phyloP scores from a whole-genome alignment of 2,797 vertebrate genomes.

The Fistularia commersonii region DNA sequence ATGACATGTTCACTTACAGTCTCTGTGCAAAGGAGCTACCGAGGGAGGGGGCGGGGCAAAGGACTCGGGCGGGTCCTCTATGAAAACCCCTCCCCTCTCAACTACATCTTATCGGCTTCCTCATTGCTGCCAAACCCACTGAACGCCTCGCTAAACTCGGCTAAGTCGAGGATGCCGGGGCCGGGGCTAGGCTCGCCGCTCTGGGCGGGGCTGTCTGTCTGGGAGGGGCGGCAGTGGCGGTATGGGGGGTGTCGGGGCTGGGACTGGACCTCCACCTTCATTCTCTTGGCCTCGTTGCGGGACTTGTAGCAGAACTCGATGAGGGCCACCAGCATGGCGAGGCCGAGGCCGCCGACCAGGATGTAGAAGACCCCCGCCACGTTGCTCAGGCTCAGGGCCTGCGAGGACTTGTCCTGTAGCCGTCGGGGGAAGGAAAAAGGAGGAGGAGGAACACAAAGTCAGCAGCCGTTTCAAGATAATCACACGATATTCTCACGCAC shows the following conservation, averaged over 20 bases:
- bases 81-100: slow-evolving; percentile 38
- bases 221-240: slow-evolving; percentile 45
- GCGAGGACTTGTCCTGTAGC: slow-evolving; percentile 89
- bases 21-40: slow-evolving; percentile 43
- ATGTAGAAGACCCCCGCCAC: slow-evolving; percentile 99
- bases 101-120: slow-evolving; percentile 75
- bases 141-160: slow-evolving; percentile 92
- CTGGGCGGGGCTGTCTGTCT: slow-evolving; percentile 34
- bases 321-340: slow-evolving; percentile 98
- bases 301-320: slow-evolving; percentile 99
- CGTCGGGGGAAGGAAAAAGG: slow-evolving; percentile 7
- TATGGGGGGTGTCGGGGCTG: slow-evolving; percentile 51
- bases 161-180: slow-evolving; percentile 84
- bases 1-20: slow-evolving; percentile 63
- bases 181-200: slow-evolving; percentile 47
- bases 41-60: slow-evolving; percentile 21
- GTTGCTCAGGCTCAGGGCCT: slow-evolving; percentile 97
- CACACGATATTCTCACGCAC: not conserved
- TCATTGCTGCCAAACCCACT: slow-evolving; percentile 89
- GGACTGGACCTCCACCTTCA: slow-evolving; percentile 94
- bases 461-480: not conserved
- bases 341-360: slow-evolving; percentile 95
- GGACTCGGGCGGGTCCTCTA: slow-evolving; percentile 24
- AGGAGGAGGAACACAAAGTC: not conserved
- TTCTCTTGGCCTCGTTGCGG: slow-evolving; percentile 97